Evolutionary conservation across 1,140 invertebrate genomes (phyloP).

Genomic region (Scaptodrosophila lebanonensis): DNA sequence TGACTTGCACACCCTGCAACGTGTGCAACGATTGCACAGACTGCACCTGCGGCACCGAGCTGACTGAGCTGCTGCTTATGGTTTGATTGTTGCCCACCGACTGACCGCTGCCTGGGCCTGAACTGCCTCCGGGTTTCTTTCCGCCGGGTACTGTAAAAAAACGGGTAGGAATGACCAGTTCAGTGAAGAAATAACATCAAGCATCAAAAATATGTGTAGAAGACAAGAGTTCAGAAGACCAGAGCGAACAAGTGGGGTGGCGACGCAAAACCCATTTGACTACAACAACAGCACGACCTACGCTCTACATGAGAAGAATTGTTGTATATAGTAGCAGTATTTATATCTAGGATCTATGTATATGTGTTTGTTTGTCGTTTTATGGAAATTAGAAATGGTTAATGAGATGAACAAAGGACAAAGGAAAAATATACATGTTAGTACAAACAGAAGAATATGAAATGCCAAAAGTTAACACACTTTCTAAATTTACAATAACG

Average conservation of each 20-base stretch:
- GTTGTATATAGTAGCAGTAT: too few species aligned
- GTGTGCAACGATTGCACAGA: conserved; percentile 72
- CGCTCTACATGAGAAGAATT: conserved; percentile 17
- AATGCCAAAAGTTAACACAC: too few species aligned
- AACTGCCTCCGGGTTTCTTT: conserved; percentile 51
- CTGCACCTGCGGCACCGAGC: conserved; percentile 64
- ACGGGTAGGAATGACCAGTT: conserved; percentile 16
- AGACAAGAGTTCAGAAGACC: conserved; percentile 31
- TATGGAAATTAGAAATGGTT: too few species aligned
- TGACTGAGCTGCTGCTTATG: conserved; percentile 37
- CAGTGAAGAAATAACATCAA: background rate
- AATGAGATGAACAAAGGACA: background rate
- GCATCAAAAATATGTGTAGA: conserved; percentile 13
- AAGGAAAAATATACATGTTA: background rate
- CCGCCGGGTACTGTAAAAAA: conserved; percentile 56
- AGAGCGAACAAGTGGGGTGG: too few species aligned
- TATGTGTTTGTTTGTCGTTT: conserved; percentile 16
- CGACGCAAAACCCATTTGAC: too few species aligned
- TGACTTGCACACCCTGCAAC: conserved; percentile 72
- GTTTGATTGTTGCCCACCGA: conserved; percentile 38
- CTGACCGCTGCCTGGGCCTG: conserved; percentile 26
- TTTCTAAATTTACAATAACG: background rate
- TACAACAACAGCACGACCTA: conserved; percentile 22
- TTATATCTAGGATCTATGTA: background rate
- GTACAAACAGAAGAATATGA: background rate